Base-by-base conservation (phyloP, 2,797 vertebrate genomes). In the Esox lucius region DNA sequence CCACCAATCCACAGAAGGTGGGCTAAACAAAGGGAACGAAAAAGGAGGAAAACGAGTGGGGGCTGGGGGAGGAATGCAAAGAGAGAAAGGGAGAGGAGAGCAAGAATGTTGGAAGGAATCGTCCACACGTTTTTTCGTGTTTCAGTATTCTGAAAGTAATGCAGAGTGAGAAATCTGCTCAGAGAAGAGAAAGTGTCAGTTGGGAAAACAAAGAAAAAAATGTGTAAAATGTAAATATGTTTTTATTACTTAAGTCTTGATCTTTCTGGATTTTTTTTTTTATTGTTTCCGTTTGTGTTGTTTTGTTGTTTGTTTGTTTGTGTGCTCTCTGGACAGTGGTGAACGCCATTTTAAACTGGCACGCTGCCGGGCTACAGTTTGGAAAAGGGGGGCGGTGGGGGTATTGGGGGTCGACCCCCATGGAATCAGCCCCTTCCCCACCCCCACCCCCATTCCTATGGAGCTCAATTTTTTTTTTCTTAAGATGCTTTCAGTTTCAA, bases 1-100 rank as follows among this genome's bases (percentile, higher is more conserved):
- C 97, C 87, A 97, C 96, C 92, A 98, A 98, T 92, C 96, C 96
- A 75, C 97, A 97, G 90, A 98, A 98, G 90, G 68, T 97, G 92
- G 96, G 96, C 88, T 98, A 96, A 95, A 89, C 80, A 49, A 82
- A 80, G 76, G 71, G 90, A 92, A 91, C 90, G 87, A 89, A 88
- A 85, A 72, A 87, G 83, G 86, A 90, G 84, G 85, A 90, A 89
- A 91, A 90, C 86, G 83, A 88, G 83, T 82, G 89, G 89, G 88
- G 90, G 89, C 83, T 89, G 83, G 87, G 91, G 90, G 90, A 91
- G 90, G 89, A 89, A 86, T 88, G 74, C 86, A 83, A 86, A 85
- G 85, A 85, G 82, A 83, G 49, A 84, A 75, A 83, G 78, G 88
- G 87, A 90, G 89, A 91, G 90, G 89, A 92, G 91, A 90, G 90